phyloP scores from a whole-genome alignment of 2,113 vertebrate genomes.

The Martes martes region DNA sequence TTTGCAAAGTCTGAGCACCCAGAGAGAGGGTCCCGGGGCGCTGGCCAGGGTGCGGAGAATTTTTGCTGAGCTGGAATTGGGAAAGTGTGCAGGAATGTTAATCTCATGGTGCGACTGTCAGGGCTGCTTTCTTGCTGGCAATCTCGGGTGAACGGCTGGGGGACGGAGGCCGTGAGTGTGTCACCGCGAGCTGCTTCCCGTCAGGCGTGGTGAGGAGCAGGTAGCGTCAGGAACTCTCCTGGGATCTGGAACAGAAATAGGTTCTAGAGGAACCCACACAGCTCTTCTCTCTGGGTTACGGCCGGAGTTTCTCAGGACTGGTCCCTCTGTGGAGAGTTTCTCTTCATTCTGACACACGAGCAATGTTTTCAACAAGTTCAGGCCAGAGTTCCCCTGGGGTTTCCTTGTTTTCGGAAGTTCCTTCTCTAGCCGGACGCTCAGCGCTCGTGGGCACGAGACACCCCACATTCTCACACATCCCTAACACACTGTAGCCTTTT shows the following conservation, averaged over 20 bases:
- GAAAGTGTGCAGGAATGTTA: slow-evolving; percentile 68
- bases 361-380: background rate
- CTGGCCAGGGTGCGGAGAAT: slow-evolving; percentile 50
- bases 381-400: background rate
- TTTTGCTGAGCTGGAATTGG: slow-evolving; percentile 62
- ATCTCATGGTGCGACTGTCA: slow-evolving; percentile 69
- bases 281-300: background rate
- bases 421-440: background rate
- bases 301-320: background rate
- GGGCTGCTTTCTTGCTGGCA: slow-evolving; percentile 75
- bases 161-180: slow-evolving; percentile 65
- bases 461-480: background rate
- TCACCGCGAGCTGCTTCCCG: slow-evolving; percentile 54
- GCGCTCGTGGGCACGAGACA: background rate
- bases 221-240: slow-evolving; percentile 64
- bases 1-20: slow-evolving; percentile 54
- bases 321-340: background rate
- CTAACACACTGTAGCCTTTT: background rate
- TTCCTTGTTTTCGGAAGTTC: background rate
- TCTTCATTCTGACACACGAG: background rate
- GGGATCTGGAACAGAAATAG: slow-evolving; percentile 33
- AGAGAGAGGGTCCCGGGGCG: slow-evolving; percentile 59
- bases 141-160: slow-evolving; percentile 70
- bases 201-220: slow-evolving; percentile 56
- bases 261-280: background rate